Base-by-base conservation (phyloP, 2,797 vertebrate species). In the Graptemys geographica region DNA sequence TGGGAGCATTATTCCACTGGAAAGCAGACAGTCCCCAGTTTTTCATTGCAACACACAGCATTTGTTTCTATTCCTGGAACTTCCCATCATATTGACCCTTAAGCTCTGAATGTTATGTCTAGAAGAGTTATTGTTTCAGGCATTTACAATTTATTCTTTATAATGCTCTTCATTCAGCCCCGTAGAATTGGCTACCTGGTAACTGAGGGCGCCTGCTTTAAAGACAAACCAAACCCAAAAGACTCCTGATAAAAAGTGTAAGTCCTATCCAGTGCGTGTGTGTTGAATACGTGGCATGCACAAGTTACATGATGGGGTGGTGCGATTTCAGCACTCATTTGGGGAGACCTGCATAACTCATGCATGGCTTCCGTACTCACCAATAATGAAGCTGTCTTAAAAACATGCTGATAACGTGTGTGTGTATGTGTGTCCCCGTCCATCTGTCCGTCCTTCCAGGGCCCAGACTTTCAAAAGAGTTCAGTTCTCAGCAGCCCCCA, bases 51-150 rank as follows among this genome's bases (percentile, higher is more conserved):
- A 25, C 1, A 1, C 28, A 92, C n/a, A 12, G 69, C 37, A 5
- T 56, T 87, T 78, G 25, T 85, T 93, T 90, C 8, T 57, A 8
- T 91, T 27, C 25, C 33, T 3, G 1, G 74, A 88, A 51, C 78
- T 41, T 79, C 16, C 57, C 62, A 28, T 78, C 51, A 59, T 81
- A 59, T 41, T 0, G 0, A 33, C 47, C 37, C 59, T 94, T 92
- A 89, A 92, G n/a, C 49, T 79, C 28, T 92, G 93, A 52, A 23
- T 33, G 6, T 82, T 81, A 47, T 84, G 47, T 93, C 89, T 84
- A 51, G 72, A 93, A 89, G 83, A 95, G 23, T 82, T 95, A 72
- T 83, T 93, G 49, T 41, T 92, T 51, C 59, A 92, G 37, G 47
- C 0, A 0, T 89, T 94, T 88, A 27, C 25, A 85, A 2, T 37